These are phyloP conservation scores for Echinometra lucunter DNA, from an alignment of 53 echinoderm and acorn worm genomes.

Conservation along the genomic window DNA sequence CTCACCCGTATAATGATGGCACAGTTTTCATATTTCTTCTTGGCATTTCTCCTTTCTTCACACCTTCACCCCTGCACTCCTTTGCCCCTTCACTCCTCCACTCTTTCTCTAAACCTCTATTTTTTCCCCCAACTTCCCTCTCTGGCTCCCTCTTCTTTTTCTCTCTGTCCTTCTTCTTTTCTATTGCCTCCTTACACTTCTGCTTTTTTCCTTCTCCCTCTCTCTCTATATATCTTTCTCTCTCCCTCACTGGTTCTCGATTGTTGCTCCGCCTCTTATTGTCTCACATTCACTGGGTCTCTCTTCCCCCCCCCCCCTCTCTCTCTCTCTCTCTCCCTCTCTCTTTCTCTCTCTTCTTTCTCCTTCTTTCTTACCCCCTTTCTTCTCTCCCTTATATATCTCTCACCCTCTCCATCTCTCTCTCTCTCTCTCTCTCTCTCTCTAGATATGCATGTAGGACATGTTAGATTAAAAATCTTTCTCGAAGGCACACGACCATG, in stretches of 20 bases:
- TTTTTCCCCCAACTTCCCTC: not conserved
- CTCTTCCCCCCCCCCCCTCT: not conserved
- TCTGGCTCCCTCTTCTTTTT: not conserved
- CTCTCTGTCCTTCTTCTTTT: not conserved
- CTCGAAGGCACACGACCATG: constrained; percentile 51
- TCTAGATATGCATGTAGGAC: not conserved
- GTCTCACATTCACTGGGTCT: not conserved
- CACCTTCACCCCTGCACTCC: not conserved
- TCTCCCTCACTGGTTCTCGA: not conserved
- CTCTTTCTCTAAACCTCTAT: not conserved
- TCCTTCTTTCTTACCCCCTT: not conserved
- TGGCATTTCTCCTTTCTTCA: not conserved
- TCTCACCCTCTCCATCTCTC: not conserved
- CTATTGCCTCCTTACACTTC: not conserved
- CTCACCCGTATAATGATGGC: not conserved
- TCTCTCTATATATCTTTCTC: not conserved
- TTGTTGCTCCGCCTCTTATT: not conserved
- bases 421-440: not conserved
- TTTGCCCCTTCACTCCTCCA: not conserved
- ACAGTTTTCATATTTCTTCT: not conserved
- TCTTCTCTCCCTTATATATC: not conserved
- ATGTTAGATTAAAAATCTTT: constrained; percentile 12
- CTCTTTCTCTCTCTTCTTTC: not conserved
- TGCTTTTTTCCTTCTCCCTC: not conserved
- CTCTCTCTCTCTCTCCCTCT: not conserved